Conservation (phyloP, 2,113 vertebrate genomes). For the Suricata suricatta region DNA sequence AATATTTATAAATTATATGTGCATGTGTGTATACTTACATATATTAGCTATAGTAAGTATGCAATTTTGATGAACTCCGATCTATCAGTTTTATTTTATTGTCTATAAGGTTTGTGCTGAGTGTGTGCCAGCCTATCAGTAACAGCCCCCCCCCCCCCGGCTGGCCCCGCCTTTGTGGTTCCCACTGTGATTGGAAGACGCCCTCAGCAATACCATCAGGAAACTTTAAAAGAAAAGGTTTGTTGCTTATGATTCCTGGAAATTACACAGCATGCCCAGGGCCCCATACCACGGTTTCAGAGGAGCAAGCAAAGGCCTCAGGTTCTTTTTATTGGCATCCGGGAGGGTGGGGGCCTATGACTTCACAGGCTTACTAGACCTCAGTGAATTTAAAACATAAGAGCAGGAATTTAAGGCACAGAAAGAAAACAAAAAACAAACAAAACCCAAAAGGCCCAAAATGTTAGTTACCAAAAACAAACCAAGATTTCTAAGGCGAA, state of each 20-base stretch:
- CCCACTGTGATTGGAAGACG: background rate
- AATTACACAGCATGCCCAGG: background rate
- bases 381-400: background rate
- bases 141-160: accelerated
- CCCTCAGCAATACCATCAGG: background rate
- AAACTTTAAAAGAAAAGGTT: background rate
- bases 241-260: background rate
- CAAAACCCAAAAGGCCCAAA: background rate
- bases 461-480: background rate
- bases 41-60: background rate
- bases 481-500: background rate
- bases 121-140: background rate
- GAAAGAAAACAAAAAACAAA: background rate
- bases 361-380: background rate
- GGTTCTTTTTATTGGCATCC: background rate
- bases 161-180: background rate
- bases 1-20: background rate
- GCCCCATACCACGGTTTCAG: background rate
- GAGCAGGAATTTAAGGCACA: background rate
- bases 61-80: background rate
- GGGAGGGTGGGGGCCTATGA: background rate
- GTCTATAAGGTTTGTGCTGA: background rate
- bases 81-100: background rate
- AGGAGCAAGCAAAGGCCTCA: accelerated
- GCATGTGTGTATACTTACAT: background rate